Conservation (phyloP, 1,140 invertebrate genomes). For the Achroia grisella region DNA sequence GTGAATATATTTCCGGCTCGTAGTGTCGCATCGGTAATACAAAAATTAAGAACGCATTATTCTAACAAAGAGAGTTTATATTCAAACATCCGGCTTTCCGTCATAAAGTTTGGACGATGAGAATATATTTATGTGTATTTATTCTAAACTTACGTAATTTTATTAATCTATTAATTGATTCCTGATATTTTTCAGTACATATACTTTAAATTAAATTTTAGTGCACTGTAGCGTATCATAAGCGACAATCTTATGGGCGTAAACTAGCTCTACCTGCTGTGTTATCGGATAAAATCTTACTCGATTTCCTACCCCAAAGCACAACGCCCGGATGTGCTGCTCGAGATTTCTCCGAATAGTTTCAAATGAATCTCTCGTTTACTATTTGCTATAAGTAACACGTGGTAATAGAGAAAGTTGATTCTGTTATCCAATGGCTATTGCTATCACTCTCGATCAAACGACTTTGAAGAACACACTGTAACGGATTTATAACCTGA, state of each 20-base stretch:
- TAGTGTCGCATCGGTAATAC: conserved; percentile 27
- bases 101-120: conserved; percentile 18
- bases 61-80: conserved; percentile 35
- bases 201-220: too few relatives aligned
- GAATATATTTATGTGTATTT: neutral
- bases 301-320: conserved; percentile 40
- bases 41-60: conserved; percentile 35
- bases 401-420: conserved; percentile 11
- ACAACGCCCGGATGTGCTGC: conserved; percentile 28
- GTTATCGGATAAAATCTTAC: conserved; percentile 23
- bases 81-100: conserved; percentile 48
- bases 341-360: conserved; percentile 41
- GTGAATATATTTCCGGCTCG: conserved; percentile 44
- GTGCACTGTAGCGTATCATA: too few relatives aligned
- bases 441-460: conserved; percentile 8
- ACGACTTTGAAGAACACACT: neutral
- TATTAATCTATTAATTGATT: too few relatives aligned
- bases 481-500: conserved; percentile 15
- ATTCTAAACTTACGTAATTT: too few relatives aligned
- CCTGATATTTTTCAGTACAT: too few relatives aligned
- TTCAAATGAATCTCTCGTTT: conserved; percentile 23
- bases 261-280: conserved; percentile 35
- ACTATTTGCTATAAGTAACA: conserved; percentile 10
- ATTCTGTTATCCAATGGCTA: conserved; percentile 7
- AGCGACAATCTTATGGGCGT: too few relatives aligned